Conservation (phyloP, 1,140 invertebrate species). For the Cephus cinctus region DNA sequence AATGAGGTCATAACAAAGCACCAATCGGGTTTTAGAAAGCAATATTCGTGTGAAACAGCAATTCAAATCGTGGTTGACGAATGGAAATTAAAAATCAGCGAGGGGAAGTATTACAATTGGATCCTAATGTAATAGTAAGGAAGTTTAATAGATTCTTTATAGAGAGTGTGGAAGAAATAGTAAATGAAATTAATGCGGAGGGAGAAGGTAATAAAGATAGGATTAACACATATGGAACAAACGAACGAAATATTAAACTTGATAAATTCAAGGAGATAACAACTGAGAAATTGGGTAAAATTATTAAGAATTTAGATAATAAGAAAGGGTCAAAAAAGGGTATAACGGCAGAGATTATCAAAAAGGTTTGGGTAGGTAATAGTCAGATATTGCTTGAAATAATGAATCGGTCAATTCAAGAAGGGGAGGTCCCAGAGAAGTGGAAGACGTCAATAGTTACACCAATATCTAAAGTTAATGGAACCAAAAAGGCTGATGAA, state of each 20-base stretch:
- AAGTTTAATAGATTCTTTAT: conserved; percentile 7
- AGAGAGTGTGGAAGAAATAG: conserved; percentile 4
- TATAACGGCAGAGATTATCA: background rate
- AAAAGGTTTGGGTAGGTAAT: background rate
- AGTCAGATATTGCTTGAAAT: background rate
- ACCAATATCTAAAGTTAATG: background rate
- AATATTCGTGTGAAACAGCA: too few species aligned
- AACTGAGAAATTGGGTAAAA: background rate
- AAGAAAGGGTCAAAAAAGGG: background rate
- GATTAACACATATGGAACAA: background rate
- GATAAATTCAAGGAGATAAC: conserved; percentile 1
- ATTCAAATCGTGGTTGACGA: too few species aligned
- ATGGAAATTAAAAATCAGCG: too few species aligned
- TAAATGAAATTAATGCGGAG: conserved; percentile 3
- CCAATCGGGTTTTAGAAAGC: too few species aligned
- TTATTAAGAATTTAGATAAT: background rate
- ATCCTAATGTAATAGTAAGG: background rate
- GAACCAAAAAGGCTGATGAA: background rate
- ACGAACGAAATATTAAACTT: background rate
- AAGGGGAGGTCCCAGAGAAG: background rate
- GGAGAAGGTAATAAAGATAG: background rate
- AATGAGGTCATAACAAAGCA: too few species aligned
- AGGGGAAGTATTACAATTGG: background rate
- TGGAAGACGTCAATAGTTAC: conserved; percentile 2
- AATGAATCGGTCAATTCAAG: conserved; percentile 1